Conservation (phyloP, 2,113 vertebrate species). For the Sinosuthora webbiana region DNA sequence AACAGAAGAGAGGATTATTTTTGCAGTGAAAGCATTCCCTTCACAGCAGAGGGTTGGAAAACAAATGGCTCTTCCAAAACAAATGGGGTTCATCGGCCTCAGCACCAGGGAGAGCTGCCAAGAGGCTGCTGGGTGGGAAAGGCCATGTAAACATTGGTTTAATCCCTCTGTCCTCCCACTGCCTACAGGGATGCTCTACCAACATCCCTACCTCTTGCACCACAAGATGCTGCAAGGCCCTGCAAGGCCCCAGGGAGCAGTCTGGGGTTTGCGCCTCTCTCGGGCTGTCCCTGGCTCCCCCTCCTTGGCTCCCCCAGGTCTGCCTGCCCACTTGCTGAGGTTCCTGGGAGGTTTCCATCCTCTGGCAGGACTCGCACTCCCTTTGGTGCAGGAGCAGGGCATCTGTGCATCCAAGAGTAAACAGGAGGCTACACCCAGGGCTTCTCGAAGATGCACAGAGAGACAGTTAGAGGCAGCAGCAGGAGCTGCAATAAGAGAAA, state of each 20-base stretch:
- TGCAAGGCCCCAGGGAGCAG: not conserved
- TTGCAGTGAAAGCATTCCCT: not conserved
- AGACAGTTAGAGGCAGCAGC: not conserved
- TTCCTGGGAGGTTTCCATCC: not conserved
- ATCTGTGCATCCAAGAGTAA: not conserved
- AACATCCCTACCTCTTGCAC: not conserved
- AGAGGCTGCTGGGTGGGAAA: slow-evolving; percentile 34
- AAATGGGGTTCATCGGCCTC: not conserved
- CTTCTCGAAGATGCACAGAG: not conserved
- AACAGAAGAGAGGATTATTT: not conserved
- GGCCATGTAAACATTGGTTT: slow-evolving; percentile 34
- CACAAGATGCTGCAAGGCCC: not conserved
- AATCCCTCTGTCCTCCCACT: not conserved
- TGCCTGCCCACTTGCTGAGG: not conserved
- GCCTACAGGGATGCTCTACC: not conserved
- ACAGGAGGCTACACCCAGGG: not conserved
- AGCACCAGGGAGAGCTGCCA: not conserved
- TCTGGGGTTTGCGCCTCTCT: not conserved
- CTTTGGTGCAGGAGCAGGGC: not conserved
- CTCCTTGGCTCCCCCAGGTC: not conserved
- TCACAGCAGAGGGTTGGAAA: not conserved
- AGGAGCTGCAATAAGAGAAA: not conserved
- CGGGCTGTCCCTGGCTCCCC: not conserved
- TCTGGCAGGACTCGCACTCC: fast-evolving
- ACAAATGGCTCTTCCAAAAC: slow-evolving; percentile 27